Percentiles rank a stretch among this genome's conserved stretches.
Conservation (phyloP, 2,113 vertebrate genomes). For the Aptenodytes patagonicus region DNA sequence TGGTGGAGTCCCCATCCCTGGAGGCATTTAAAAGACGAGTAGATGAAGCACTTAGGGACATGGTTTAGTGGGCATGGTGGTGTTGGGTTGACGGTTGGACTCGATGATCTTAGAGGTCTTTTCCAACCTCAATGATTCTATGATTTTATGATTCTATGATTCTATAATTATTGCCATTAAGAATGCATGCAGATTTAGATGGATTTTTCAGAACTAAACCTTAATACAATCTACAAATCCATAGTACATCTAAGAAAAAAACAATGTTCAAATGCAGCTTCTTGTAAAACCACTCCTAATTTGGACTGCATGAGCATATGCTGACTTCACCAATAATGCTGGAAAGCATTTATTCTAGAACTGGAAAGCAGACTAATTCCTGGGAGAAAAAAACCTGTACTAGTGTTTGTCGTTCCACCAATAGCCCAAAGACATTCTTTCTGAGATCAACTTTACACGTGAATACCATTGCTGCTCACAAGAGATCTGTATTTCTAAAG, state of each 20-base stretch:
- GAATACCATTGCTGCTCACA: neutral
- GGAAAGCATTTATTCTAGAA: neutral
- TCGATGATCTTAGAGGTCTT: too few species aligned
- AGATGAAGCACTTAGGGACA: too few species aligned
- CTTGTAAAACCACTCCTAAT: neutral
- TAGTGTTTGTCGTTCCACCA: neutral
- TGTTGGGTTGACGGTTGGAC: too few species aligned
- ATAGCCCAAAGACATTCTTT: neutral
- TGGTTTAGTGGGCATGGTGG: too few species aligned
- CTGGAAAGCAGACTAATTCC: neutral
- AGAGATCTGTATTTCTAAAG: neutral
- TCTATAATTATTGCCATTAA: neutral
- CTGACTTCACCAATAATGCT: neutral
- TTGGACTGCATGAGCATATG: neutral
- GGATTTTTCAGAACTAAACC: neutral
- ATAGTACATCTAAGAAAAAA: neutral
- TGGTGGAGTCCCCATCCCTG: too few species aligned
- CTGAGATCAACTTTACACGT: neutral
- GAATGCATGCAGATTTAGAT: neutral
- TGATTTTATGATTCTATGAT: too few species aligned
- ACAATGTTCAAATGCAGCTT: neutral
- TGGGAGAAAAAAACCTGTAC: neutral
- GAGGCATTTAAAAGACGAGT: too few species aligned
- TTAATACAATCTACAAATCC: neutral
- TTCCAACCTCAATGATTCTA: too few species aligned